Evolutionary conservation across 2,888 invertebrate species (phyloP), one percentile per base, ranked within the genome.

Genomic region (Imbricaverruca yamaguchii): DNA sequence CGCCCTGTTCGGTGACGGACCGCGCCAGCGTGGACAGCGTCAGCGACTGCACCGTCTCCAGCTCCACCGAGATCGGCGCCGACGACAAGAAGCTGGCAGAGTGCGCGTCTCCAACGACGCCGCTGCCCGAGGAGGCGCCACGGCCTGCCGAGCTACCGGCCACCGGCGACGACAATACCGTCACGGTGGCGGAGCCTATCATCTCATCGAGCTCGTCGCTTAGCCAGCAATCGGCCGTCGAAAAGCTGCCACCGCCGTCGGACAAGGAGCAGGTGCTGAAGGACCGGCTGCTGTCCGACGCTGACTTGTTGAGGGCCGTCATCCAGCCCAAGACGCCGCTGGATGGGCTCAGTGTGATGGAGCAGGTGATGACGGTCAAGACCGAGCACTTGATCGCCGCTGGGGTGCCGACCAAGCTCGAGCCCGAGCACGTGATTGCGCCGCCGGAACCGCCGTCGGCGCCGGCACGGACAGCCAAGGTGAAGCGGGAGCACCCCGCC

Each of bases 321-420:
- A 81, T 81, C 81, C 69, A 81, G 81, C 77, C 83, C 80, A 80
- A 80, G 53, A 69, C 61, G 80, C 56, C 80, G 63, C 81, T 77
- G 23, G 65, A 80, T 11, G 13, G 23, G 7, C n/a, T 79, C 13
- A 12, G n/a, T 13, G 23, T 57, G 13, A 57, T 25, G 23, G 79
- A 79, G 79, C 79, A 57, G 25, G 79, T 79, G 59, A 79, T 79
- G 79, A 79, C 79, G 12, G 79, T 79, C 23, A n/a, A 59, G 57
- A 79, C 79, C 23, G 79, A 79, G 79, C 79, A 79, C 57, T 53
- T 21, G 21, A 21, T 74, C 18, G 13, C 39, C 18, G 78, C 56
- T 18, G n/a, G 12, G n/a, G 57, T 57, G 56, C 6, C 57, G 23
- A n/a, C 11, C 57, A 23, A n/a, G 25, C 57, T 56, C 13, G 56